phyloP scores from a whole-genome alignment of 2,888 invertebrate species.

The Sminthurinus aureus region DNA sequence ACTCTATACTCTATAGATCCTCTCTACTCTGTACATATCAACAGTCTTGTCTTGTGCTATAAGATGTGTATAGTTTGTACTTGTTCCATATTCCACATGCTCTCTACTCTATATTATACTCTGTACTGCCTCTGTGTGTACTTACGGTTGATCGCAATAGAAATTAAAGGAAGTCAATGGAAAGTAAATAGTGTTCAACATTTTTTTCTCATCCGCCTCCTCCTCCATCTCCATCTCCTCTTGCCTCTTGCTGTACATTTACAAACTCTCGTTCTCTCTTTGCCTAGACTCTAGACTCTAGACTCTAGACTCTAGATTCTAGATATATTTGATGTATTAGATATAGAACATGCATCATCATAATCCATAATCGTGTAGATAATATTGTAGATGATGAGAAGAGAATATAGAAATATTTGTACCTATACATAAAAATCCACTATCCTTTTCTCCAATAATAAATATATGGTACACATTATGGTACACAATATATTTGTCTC shows the following conservation, averaged over 20 bases:
- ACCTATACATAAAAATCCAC: too few species aligned
- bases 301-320: background rate
- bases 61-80: too few species aligned
- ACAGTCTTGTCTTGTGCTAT: too few species aligned
- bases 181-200: background rate
- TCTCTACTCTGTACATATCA: background rate
- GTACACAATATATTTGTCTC: too few species aligned
- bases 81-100: too few species aligned
- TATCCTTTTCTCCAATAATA: too few species aligned
- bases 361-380: background rate
- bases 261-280: background rate
- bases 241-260: background rate
- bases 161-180: constrained; percentile 24
- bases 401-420: too few species aligned
- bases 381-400: too few species aligned
- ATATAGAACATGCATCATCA: background rate
- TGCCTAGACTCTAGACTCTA: background rate
- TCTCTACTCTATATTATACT: too few species aligned
- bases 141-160: background rate
- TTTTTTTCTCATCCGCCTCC: background rate
- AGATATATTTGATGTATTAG: too few species aligned
- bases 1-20: background rate
- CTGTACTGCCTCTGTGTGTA: background rate
- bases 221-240: background rate
- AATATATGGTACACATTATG: too few species aligned